Evolutionary conservation across 2,797 vertebrate genomes (phyloP), one percentile per base, ranked within the genome.

Genomic region (Etheostoma nigrum): DNA sequence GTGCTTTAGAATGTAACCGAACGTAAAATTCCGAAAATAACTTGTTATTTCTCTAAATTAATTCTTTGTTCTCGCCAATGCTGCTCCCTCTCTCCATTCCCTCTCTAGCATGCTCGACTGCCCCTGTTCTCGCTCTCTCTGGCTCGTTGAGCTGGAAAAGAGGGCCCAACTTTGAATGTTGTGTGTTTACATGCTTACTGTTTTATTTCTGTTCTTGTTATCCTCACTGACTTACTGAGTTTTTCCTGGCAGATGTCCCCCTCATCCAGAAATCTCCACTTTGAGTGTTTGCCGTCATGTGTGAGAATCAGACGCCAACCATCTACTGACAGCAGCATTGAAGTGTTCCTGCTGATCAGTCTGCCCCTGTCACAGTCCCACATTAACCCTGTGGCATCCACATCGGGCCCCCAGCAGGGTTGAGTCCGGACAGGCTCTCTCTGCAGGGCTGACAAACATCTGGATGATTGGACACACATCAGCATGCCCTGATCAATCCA

Each of bases 251-350:
- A 96, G 86, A 96, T 86, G 78, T 94, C 85, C 0, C 79, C 88
- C n/a, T 73, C 62, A 42, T 93, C 92, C 71, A 93, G 71, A 68
- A 94, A 94, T 12, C 54, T 95, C 95, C 95, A 95, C 48, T 44
- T 88, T 54, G 91, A 83, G 4, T 79, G 65, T 76, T 88, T 90
- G n/a, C 57, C 83, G 0, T 57, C 48, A 11, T 63, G 62, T 44
- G 81, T 65, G 15, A 95, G 86, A 14, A 58, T 70, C 30, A 92
- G 55, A 6, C 1, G 79, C 2, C 44, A 53, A 1, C 83, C 84
- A 0, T 88, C 61, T 1, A 72, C 15, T 2, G 90, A 86, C 54
- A 95, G 87, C 45, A 89, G 33, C 83, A 91, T 74, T 1, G 89
- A 84, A 0, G 52, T 76, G 33, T 81, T 90, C 66, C 76, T 75